These are phyloP conservation scores for Poecilia wingei DNA, from an alignment of 2,797 vertebrate genomes.

Conservation along the genomic window DNA sequence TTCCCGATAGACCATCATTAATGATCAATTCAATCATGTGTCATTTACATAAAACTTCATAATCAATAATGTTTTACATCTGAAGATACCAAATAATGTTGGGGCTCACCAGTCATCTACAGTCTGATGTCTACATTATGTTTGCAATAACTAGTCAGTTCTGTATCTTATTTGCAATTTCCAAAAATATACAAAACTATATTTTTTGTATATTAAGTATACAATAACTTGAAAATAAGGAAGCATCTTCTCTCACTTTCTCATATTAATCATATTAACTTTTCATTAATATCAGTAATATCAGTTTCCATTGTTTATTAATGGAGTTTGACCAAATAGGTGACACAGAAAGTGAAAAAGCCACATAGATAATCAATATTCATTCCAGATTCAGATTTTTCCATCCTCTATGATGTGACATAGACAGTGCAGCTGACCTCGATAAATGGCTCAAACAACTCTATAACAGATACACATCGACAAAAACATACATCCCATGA, in stretches of 20 bases:
- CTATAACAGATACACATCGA: constrained; percentile 36
- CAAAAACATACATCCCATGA: constrained; percentile 23
- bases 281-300: background rate
- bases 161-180: background rate
- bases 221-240: background rate
- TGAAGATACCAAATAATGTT: background rate
- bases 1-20: background rate
- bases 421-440: constrained; percentile 47
- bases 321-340: background rate
- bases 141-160: background rate
- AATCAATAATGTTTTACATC: background rate
- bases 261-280: background rate
- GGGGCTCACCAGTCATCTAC: background rate
- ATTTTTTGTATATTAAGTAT: too few species aligned
- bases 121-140: background rate
- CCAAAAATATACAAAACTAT: background rate
- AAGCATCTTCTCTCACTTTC: too few species aligned
- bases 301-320: background rate
- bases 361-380: background rate
- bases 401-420: background rate
- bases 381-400: background rate
- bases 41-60: background rate
- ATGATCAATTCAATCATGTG: background rate
- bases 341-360: background rate
- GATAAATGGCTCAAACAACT: constrained; percentile 27